Evolutionary conservation across 2,888 invertebrate genomes (phyloP).

Genomic region (Lithosia quadra): DNA sequence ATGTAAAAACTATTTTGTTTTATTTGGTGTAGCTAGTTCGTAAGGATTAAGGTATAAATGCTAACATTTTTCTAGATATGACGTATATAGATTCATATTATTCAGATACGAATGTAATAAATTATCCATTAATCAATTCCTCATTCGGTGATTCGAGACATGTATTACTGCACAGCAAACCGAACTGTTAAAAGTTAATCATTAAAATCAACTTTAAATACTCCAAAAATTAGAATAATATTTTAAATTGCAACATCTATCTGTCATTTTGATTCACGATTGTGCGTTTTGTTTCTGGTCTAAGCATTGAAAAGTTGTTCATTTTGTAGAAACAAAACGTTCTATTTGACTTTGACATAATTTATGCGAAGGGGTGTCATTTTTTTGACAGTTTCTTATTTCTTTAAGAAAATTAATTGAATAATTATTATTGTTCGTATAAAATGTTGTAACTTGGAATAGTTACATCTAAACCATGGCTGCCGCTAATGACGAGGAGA

Average conservation of each 20-base stretch:
- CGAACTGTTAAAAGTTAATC: too few relatives aligned
- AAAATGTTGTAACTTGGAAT: constrained; percentile 39
- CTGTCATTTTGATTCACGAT: neutral
- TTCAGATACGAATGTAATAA: too few relatives aligned
- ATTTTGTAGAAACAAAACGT: neutral
- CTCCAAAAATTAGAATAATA: neutral
- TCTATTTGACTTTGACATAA: constrained; percentile 20
- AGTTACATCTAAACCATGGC: constrained; percentile 67
- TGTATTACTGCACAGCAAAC: too few relatives aligned
- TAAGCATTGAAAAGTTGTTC: neutral
- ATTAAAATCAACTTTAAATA: too few relatives aligned
- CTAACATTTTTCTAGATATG: neutral
- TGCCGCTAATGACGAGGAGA: constrained; percentile 84
- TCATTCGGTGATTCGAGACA: too few relatives aligned
- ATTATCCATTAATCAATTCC: too few relatives aligned
- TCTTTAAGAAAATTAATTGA: constrained; percentile 30
- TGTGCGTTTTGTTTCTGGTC: neutral
- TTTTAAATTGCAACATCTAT: neutral
- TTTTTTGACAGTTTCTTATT: constrained; percentile 21
- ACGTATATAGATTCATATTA: neutral
- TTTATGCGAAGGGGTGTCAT: constrained; percentile 44
- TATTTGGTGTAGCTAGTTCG: neutral
- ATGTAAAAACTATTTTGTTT: constrained; percentile 57
- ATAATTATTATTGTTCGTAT: constrained; percentile 10
- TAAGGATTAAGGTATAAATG: neutral